A percentile compares a stretch with the other conserved stretches of the same genome.
Conservation (phyloP, 2,113 vertebrate species). For the Callocephalon fimbriatum region DNA sequence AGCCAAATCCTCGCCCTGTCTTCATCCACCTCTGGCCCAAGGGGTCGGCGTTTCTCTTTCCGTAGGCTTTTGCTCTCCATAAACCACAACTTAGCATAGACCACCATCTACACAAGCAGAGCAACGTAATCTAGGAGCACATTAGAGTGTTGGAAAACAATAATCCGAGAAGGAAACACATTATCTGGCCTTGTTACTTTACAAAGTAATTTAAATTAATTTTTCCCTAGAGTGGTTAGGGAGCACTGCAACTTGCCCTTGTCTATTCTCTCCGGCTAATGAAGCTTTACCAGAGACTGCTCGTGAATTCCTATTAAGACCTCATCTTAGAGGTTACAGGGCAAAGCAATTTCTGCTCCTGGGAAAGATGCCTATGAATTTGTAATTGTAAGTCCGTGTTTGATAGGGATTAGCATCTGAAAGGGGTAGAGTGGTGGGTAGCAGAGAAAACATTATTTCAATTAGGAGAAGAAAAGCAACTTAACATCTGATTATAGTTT, state of each 20-base stretch:
- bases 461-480: conserved; percentile 69
- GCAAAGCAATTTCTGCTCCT: conserved; percentile 76
- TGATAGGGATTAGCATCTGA: conserved; percentile 78
- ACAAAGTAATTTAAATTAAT: conserved; percentile 79
- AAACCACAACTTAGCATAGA: conserved; percentile 52
- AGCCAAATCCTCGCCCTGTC: not conserved
- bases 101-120: conserved; percentile 37
- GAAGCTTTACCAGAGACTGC: conserved; percentile 72
- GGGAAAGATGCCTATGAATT: conserved; percentile 78
- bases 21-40: not conserved
- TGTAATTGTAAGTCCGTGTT: conserved; percentile 73
- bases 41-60: not conserved
- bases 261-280: conserved; percentile 76
- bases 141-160: conserved; percentile 74
- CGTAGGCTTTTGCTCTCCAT: not conserved
- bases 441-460: conserved; percentile 71
- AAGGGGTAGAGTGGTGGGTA: conserved; percentile 62
- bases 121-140: conserved; percentile 73
- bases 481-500: conserved; percentile 59
- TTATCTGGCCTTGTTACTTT: conserved; percentile 73
- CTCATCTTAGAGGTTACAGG: conserved; percentile 77
- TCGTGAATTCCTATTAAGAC: conserved; percentile 75
- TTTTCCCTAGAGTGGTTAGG: conserved; percentile 79
- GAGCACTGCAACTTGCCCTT: conserved; percentile 70
- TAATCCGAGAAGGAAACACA: conserved; percentile 71